A percentile compares a stretch with the other conserved stretches of the same genome.
phyloP scores from a whole-genome alignment of 2,797 vertebrate genomes.

The Pseudochromis fuscus region DNA sequence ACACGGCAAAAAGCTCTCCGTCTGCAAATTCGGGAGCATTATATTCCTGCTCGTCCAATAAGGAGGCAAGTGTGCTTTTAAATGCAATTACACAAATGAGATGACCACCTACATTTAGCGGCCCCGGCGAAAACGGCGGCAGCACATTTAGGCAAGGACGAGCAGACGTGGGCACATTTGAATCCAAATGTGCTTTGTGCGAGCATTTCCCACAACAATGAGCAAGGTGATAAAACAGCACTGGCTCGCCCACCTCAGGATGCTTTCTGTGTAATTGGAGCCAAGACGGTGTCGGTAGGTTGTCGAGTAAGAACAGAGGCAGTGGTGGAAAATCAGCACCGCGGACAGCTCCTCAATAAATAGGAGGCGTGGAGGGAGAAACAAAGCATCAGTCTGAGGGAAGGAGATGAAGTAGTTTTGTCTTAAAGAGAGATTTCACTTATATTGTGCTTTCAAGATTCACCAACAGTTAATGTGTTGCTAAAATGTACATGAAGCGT shows the following conservation, averaged over 20 bases:
- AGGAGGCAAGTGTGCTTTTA: conserved; percentile 64
- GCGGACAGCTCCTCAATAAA: conserved; percentile 36
- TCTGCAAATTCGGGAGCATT: conserved; percentile 61
- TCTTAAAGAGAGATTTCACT: conserved; percentile 2
- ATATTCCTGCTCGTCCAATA: conserved; percentile 49
- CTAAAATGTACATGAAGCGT: neutral
- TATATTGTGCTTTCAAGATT: neutral
- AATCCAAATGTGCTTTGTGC: conserved; percentile 55
- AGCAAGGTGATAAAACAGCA: conserved; percentile 54
- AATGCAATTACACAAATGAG: conserved; percentile 77
- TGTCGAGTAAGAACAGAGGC: conserved; percentile 24
- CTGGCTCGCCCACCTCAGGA: conserved; percentile 28
- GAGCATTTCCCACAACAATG: conserved; percentile 41
- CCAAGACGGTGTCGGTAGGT: conserved; percentile 30
- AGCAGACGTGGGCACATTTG: conserved; percentile 48
- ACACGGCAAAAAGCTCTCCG: conserved; percentile 41
- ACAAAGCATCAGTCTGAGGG: neutral
- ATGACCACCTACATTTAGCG: conserved; percentile 48
- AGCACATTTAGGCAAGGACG: conserved; percentile 48
- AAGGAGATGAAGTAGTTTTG: neutral
- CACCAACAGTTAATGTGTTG: neutral
- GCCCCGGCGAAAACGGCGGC: neutral
- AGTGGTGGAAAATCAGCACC: conserved; percentile 41
- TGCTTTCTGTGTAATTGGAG: conserved; percentile 41
- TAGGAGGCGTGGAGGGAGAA: neutral